phyloP scores from a whole-genome alignment of 1,140 invertebrate species.

The Nilaparvata lugens region DNA sequence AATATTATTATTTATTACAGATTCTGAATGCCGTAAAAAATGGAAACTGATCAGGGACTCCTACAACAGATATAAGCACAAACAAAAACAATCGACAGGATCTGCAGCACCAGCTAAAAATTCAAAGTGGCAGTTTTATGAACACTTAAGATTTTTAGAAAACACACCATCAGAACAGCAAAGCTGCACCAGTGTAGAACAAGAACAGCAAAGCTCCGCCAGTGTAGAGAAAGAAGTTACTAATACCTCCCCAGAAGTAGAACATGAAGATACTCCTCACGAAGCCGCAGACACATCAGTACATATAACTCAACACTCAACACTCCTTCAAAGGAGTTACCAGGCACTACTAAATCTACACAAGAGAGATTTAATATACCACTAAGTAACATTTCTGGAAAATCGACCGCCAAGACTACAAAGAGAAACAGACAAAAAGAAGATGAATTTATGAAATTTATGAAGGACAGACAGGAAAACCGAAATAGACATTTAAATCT shows the following conservation, averaged over 20 bases:
- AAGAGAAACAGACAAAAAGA: background rate
- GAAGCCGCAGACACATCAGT: too few relatives aligned
- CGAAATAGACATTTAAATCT: too few relatives aligned
- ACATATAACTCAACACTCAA: too few relatives aligned
- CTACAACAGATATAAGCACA: slow-evolving; percentile 2
- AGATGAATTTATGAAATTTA: background rate
- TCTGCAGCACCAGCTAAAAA: background rate
- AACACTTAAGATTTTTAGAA: background rate
- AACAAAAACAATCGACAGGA: background rate
- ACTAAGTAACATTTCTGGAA: background rate
- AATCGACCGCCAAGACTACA: background rate
- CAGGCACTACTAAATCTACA: background rate
- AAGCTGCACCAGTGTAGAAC: background rate
- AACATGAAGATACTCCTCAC: too few relatives aligned
- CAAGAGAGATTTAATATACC: background rate
- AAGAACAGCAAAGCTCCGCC: too few relatives aligned
- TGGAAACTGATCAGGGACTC: background rate
- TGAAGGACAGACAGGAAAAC: background rate
- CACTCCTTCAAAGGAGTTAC: background rate
- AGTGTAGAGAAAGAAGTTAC: too few relatives aligned
- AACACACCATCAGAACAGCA: background rate
- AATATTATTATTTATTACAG: background rate
- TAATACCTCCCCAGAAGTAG: too few relatives aligned
- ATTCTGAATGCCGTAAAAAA: background rate
- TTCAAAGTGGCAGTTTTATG: background rate